Conservation (phyloP, 2,113 vertebrate species). For the Campylorhamphus procurvoides region DNA sequence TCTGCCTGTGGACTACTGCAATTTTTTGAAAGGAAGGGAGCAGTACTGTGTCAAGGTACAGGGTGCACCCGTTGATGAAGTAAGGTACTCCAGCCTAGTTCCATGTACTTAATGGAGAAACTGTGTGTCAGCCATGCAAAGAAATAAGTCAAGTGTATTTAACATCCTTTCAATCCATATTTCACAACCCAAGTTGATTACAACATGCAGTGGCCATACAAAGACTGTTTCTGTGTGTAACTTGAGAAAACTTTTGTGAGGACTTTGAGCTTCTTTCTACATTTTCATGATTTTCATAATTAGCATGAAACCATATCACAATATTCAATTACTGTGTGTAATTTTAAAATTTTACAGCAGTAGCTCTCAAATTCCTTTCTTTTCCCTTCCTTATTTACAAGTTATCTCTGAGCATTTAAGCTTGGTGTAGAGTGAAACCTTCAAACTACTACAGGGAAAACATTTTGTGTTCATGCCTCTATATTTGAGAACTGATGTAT, state of each 20-base stretch:
- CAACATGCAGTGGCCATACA: neutral
- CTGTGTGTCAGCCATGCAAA: neutral
- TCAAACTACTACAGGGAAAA: neutral
- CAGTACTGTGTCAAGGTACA: neutral
- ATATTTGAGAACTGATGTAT: neutral
- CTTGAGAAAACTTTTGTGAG: neutral
- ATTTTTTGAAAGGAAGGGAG: neutral
- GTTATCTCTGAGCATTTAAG: neutral
- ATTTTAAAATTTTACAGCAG: neutral
- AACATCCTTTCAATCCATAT: neutral
- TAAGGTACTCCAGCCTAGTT: neutral
- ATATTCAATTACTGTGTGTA: neutral
- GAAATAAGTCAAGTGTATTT: neutral
- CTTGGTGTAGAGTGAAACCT: neutral
- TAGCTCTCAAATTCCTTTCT: neutral
- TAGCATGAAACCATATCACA: neutral
- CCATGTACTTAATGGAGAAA: neutral
- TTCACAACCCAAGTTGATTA: neutral
- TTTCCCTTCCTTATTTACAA: neutral
- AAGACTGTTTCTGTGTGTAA: neutral
- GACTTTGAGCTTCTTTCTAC: neutral
- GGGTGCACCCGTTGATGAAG: neutral
- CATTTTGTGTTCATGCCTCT: neutral
- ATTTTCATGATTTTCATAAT: neutral
- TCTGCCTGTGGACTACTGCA: neutral